A percentile compares a stretch with the other conserved stretches of the same genome.
These are phyloP conservation scores for Dolichotis patagonum DNA, from an alignment of 2,113 vertebrate species.

Conservation along the genomic window DNA sequence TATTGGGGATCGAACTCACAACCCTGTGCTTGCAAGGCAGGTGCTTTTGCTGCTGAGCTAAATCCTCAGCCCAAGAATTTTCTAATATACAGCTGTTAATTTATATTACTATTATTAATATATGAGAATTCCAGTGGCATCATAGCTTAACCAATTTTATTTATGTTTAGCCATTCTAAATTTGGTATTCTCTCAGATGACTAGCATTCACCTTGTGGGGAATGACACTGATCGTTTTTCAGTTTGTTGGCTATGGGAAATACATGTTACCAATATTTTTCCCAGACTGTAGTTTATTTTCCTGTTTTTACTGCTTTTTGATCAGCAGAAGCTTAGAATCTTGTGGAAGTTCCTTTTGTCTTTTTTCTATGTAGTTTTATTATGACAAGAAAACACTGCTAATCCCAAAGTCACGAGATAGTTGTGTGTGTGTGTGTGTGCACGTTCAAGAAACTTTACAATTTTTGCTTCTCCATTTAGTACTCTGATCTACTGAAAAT, in stretches of 20 bases:
- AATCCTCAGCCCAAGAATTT: too few relatives aligned
- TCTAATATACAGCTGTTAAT: not conserved
- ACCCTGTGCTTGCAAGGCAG: too few relatives aligned
- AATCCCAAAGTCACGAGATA: not conserved
- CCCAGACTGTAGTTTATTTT: not conserved
- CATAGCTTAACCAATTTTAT: not conserved
- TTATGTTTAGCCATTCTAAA: not conserved
- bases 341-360: not conserved
- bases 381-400: constrained; percentile 14
- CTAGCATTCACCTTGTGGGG: not conserved
- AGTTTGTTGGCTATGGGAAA: not conserved
- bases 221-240: not conserved
- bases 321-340: not conserved
- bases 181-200: not conserved
- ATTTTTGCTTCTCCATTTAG: not conserved
- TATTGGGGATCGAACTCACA: too few relatives aligned
- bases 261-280: not conserved
- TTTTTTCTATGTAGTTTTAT: not conserved
- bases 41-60: too few relatives aligned
- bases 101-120: not conserved
- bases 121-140: not conserved
- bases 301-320: constrained; percentile 38
- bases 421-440: not conserved
- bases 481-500: not conserved
- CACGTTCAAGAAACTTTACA: not conserved